Conservation (phyloP, 1,140 invertebrate genomes). For the Nymphalis io region DNA sequence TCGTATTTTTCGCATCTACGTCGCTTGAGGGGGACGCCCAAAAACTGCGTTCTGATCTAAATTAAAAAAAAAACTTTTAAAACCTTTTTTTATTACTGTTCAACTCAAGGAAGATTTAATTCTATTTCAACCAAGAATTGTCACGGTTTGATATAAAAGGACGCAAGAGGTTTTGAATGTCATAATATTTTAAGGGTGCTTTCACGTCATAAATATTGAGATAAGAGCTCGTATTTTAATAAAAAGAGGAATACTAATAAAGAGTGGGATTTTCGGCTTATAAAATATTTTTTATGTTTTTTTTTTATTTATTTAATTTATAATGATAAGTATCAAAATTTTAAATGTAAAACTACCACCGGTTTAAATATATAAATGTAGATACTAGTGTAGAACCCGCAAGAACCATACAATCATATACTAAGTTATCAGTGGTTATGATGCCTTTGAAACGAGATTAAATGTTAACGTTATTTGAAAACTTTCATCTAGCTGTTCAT, state of each 20-base stretch:
- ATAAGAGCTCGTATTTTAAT: conserved; percentile 18
- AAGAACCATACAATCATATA: too few relatives aligned
- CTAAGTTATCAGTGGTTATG: too few relatives aligned
- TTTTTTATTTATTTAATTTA: neutral
- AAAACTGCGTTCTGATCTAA: too few relatives aligned
- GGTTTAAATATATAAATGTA: too few relatives aligned
- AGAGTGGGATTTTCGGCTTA: conserved; percentile 6
- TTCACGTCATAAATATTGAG: conserved; percentile 22
- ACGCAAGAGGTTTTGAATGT: conserved; percentile 14
- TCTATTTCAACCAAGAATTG: conserved; percentile 4
- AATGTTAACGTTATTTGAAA: conserved; percentile 25
- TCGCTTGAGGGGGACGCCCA: too few relatives aligned
- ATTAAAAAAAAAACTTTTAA: too few relatives aligned
- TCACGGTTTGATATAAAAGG: conserved; percentile 10
- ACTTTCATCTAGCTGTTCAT: conserved; percentile 10
- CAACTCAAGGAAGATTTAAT: neutral
- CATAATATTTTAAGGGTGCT: conserved; percentile 20
- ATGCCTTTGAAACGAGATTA: conserved; percentile 3
- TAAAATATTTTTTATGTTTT: conserved; percentile 5
- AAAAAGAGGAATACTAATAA: conserved; percentile 19
- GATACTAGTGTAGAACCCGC: too few relatives aligned
- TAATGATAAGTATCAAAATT: too few relatives aligned
- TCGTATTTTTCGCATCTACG: too few relatives aligned
- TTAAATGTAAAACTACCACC: too few relatives aligned
- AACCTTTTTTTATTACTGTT: neutral